These are phyloP conservation scores for Pristionchus japonicus DNA, from an alignment of 2,888 invertebrate species.

Conservation along the genomic window DNA sequence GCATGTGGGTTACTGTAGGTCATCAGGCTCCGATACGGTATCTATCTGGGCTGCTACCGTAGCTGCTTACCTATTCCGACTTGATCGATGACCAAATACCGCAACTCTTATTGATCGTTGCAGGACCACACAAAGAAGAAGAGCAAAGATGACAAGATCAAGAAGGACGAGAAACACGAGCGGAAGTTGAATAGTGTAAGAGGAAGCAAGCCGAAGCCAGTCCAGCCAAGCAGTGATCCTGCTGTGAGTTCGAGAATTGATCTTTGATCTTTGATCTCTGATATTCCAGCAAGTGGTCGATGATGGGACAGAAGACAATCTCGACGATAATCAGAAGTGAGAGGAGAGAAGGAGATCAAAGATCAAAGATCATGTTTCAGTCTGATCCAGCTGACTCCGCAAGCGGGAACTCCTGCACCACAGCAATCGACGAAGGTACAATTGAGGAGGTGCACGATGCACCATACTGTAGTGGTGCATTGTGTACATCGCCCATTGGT, in stretches of 20 bases:
- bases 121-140: not conserved
- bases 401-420: conserved; percentile 17
- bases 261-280: conserved; percentile 25
- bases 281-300: not conserved
- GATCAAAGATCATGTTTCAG: conserved; percentile 12
- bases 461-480: not conserved
- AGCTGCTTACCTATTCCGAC: not conserved
- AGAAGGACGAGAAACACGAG: conserved; percentile 3
- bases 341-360: not conserved
- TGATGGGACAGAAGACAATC: conserved; percentile 12
- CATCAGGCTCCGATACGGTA: not conserved
- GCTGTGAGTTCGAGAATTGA: not conserved
- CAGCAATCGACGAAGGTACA: not conserved
- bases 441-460: not conserved
- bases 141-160: not conserved
- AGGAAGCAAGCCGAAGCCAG: not conserved
- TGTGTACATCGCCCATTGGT: not conserved
- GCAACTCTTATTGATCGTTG: not conserved
- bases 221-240: not conserved
- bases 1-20: not conserved
- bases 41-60: no score
- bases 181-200: not conserved
- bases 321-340: conserved; percentile 32
- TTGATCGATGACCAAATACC: no score
- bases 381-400: not conserved